These are phyloP conservation scores for Eulacestoma nigropectus DNA, from an alignment of 2,113 vertebrate species.

Conservation along the genomic window DNA sequence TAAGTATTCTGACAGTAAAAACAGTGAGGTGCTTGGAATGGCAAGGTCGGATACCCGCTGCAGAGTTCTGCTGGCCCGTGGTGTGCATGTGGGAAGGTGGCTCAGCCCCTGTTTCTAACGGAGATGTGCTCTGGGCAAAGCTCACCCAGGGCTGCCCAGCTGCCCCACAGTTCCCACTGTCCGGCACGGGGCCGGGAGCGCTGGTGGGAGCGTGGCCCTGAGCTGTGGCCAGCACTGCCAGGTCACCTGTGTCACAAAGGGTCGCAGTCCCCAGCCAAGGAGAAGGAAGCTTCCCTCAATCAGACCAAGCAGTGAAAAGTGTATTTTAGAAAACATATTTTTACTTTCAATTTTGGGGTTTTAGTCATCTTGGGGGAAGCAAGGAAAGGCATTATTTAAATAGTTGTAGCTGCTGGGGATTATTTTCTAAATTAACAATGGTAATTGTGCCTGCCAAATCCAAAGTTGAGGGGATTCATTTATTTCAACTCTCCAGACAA, in stretches of 20 bases:
- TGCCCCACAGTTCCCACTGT: neutral
- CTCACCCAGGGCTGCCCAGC: neutral
- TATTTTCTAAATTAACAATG: constrained; percentile 60
- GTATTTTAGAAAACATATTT: neutral
- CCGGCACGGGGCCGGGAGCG: rapidly evolving
- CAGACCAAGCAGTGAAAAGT: neutral
- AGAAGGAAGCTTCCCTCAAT: neutral
- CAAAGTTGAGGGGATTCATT: constrained; percentile 27
- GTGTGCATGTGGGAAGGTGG: neutral
- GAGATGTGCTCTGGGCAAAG: neutral
- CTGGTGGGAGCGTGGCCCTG: neutral
- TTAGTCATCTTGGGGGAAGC: constrained; percentile 12
- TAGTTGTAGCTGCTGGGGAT: constrained; percentile 47
- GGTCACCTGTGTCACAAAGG: neutral
- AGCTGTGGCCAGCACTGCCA: neutral
- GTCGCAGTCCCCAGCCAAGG: neutral
- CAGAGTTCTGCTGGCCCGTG: neutral
- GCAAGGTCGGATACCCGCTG: neutral
- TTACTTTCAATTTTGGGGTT: constrained; percentile 20
- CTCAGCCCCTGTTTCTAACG: neutral
- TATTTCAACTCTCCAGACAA: constrained; percentile 44
- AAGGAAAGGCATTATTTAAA: constrained; percentile 43
- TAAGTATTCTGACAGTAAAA: neutral
- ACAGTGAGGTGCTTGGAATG: neutral
- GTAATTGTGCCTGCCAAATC: constrained; percentile 50